Evolutionary conservation across 2,113 vertebrate species (phyloP), one percentile per base, ranked within the genome.

Genomic region (Sarotherodon lohbergeri): DNA sequence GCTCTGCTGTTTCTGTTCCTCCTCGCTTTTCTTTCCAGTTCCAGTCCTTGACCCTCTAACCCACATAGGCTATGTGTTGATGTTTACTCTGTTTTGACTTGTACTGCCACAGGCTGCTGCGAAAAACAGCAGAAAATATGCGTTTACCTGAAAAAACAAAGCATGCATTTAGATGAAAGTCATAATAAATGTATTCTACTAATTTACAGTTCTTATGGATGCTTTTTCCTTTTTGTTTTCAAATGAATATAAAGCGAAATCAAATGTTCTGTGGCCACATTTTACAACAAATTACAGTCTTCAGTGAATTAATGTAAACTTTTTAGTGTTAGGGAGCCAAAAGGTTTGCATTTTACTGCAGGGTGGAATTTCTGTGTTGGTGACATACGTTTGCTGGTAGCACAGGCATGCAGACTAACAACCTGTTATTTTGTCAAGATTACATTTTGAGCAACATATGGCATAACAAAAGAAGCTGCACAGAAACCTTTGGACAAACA

Each of bases 401-500:
- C 63, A 41, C 29, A 34, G 66, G 73, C 39, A 81, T 13, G 17
- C 66, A 76, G 41, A 87, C 76, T 52, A 63, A 56, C 61, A 43
- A 43, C 17, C 13, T 73, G 43, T 41, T 52, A 5, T 24, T 82
- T 83, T 57, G 4, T 17, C 4, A 4, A 71, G 88, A 86, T 86
- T 81, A 92, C 80, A 29, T 46, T 50, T 13, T 1, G 16, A 19
- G 27, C 50, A 81, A 88, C 32, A 50, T 57, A 63, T 85, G 83
- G 68, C 73, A 6, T 82, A 80, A 83, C 78, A 84, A 36, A 68
- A 84, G 3, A 14, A 41, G 36, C 24, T 24, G 14, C 12, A 41
- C 5, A 22, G 22, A 80, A 86, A 92, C 90, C 93, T 94, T 92
- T 91, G 87, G 71, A 68, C 87, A 7, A 63, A 24, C 59, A 56